These are phyloP conservation scores for Drosophila eohydei DNA, from an alignment of 2,888 invertebrate species.

Conservation along the genomic window DNA sequence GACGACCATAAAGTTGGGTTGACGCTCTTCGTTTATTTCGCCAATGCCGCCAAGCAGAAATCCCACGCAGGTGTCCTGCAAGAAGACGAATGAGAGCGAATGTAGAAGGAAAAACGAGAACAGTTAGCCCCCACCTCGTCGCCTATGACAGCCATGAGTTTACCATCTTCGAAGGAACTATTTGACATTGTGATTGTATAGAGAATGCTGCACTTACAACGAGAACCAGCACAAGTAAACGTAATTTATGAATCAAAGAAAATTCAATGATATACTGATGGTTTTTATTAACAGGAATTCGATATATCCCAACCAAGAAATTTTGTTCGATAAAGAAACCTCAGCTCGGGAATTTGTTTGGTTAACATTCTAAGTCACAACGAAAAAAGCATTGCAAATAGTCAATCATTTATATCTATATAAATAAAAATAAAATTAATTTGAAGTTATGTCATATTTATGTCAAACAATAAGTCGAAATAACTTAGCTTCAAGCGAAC, in stretches of 20 bases:
- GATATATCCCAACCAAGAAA: no score
- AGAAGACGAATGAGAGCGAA: not conserved
- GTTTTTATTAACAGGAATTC: not conserved
- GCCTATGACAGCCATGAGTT: slow-evolving; percentile 63
- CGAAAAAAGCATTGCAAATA: no score
- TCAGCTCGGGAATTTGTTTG: no score
- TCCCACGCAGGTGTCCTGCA: slow-evolving; percentile 68
- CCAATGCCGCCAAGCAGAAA: slow-evolving; percentile 71
- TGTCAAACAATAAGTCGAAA: not conserved
- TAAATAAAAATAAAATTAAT: not conserved
- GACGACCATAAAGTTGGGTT: slow-evolving; percentile 65
- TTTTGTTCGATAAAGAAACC: no score
- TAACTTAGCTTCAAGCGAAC: not conserved
- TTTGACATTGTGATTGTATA: slow-evolving; percentile 44
- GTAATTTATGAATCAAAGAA: not conserved
- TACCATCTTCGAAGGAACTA: slow-evolving; percentile 18
- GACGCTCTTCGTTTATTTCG: slow-evolving; percentile 51
- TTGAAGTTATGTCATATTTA: not conserved
- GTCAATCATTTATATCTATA: no score
- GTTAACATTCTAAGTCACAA: no score
- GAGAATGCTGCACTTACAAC: not conserved
- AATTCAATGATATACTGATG: slow-evolving; percentile 27
- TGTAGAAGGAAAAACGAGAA: not conserved
- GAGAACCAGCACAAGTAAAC: not conserved
- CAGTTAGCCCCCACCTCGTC: slow-evolving; percentile 52